phyloP scores from a whole-genome alignment of 2,113 vertebrate species.

The Brachyistius frenatus region DNA sequence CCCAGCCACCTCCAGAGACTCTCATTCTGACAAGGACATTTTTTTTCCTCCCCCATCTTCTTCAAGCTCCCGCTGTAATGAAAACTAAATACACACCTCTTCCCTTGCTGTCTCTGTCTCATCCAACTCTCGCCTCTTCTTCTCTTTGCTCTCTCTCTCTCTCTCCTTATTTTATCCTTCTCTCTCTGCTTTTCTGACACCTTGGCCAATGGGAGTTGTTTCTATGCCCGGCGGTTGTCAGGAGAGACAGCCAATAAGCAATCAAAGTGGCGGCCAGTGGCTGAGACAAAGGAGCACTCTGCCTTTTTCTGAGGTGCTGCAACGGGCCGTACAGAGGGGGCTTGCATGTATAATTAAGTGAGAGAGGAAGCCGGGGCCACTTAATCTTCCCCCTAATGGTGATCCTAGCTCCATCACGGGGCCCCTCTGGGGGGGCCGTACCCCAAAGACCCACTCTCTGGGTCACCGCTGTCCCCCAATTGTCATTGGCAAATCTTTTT shows the following conservation, averaged over 20 bases:
- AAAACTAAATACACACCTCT: slow-evolving; percentile 97
- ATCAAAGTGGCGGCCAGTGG: slow-evolving; percentile 89
- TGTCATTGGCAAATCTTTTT: slow-evolving; percentile 91
- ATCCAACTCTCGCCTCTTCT: slow-evolving; percentile 66
- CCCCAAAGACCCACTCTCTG: slow-evolving; percentile 88
- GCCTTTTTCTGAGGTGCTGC: slow-evolving; percentile 81
- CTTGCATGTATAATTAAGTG: slow-evolving; percentile 96
- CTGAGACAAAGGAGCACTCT: slow-evolving; percentile 88
- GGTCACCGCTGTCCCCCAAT: slow-evolving; percentile 89
- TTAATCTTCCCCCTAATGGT: slow-evolving; percentile 95
- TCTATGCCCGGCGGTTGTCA: slow-evolving; percentile 93
- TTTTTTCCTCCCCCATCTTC: slow-evolving; percentile 88
- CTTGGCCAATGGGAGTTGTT: slow-evolving; percentile 94
- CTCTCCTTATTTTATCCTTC: slow-evolving; percentile 60
- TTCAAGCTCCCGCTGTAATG: slow-evolving; percentile 90
- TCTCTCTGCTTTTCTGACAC: slow-evolving; percentile 80
- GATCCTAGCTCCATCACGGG: slow-evolving; percentile 89
- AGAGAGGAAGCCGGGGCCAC: slow-evolving; percentile 88
- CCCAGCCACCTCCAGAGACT: slow-evolving; percentile 90
- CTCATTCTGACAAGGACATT: slow-evolving; percentile 94
- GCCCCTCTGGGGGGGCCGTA: slow-evolving; percentile 87
- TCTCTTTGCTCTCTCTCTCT: slow-evolving; percentile 47
- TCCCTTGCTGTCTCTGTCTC: slow-evolving; percentile 74
- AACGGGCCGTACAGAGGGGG: slow-evolving; percentile 80
- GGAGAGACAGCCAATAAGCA: slow-evolving; percentile 96